Base-by-base conservation (phyloP, 2,888 invertebrate genomes). In the Microchrysa polita region DNA sequence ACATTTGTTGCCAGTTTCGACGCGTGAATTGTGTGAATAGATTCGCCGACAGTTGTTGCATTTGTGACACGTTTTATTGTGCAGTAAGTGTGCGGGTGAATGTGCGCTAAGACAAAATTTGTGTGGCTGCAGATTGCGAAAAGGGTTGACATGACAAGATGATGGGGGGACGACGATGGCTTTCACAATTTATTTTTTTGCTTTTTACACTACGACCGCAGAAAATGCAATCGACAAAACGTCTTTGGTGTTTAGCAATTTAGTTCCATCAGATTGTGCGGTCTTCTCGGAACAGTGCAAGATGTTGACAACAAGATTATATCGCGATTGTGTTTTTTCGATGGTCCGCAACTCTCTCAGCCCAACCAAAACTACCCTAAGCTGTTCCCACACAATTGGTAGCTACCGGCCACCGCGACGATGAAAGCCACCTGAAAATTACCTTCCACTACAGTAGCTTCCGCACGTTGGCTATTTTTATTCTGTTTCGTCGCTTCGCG, bases 371-470 rank as follows among this genome's bases (percentile, higher is more conserved):
- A n/a, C n/a, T n/a, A n/a, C n/a, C n/a, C n/a, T n/a, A n/a, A n/a
- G n/a, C n/a, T n/a, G n/a, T n/a, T n/a, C n/a, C n/a, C n/a, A n/a
- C n/a, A n/a, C n/a, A n/a, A n/a, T n/a, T n/a, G n/a, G n/a, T n/a
- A n/a, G n/a, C n/a, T n/a, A n/a, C n/a, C n/a, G n/a, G n/a, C n/a
- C n/a, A n/a, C n/a, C n/a, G n/a, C n/a, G n/a, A n/a, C n/a, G n/a
- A n/a, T n/a, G 48, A 4, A 40, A n/a, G 48, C 22, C 48, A 65
- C 65, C 65, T 65, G 65, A 65, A 61, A 61, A 34, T 12, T 61
- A 61, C 61, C 48, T 65, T 44, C 44, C 5, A 22, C 63, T 18
- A 23, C 20, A 16, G 16, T 48, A 65, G 65, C 48, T 22, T 65
- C 65, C 18, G 20, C 7, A 7, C 65, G 48, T 22, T 27, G 34